Evolutionary conservation across 1,140 invertebrate species (phyloP).

Genomic region (Megalonaias nervosa): DNA sequence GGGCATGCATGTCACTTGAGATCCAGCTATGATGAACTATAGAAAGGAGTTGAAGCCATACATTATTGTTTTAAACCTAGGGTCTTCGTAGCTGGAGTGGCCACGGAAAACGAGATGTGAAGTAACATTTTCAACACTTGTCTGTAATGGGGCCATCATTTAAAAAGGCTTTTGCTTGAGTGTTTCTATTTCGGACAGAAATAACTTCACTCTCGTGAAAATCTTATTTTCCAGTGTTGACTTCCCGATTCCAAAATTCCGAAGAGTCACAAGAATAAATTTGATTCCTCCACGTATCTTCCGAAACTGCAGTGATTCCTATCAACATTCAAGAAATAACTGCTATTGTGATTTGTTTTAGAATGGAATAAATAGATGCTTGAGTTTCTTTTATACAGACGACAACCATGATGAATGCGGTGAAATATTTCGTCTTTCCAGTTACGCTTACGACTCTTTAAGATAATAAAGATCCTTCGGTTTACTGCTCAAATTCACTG

Average conservation of each 20-base stretch:
- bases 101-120: conserved; percentile 16
- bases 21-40: no score
- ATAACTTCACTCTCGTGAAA: conserved; percentile 1
- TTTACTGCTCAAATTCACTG: no score
- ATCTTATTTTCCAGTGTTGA: conserved; percentile 13
- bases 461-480: no score
- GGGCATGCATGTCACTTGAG: no score
- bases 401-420: no score
- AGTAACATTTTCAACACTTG: conserved; percentile 21
- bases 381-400: no score
- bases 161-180: conserved; percentile 15
- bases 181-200: conserved; percentile 6
- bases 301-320: conserved; percentile 14
- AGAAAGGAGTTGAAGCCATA: not conserved
- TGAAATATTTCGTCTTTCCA: no score
- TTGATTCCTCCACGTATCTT: conserved; percentile 20
- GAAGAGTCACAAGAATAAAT: conserved; percentile 21
- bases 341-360: no score
- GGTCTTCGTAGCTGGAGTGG: conserved; percentile 19
- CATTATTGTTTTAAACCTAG: conserved; percentile 10
- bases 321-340: no score
- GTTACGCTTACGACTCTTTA: no score
- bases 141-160: conserved; percentile 2
- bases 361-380: no score
- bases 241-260: conserved; percentile 33